Percentiles rank a stretch among this genome's conserved stretches.
Conservation (phyloP, 2,113 vertebrate species). For the Oryzias celebensis region DNA sequence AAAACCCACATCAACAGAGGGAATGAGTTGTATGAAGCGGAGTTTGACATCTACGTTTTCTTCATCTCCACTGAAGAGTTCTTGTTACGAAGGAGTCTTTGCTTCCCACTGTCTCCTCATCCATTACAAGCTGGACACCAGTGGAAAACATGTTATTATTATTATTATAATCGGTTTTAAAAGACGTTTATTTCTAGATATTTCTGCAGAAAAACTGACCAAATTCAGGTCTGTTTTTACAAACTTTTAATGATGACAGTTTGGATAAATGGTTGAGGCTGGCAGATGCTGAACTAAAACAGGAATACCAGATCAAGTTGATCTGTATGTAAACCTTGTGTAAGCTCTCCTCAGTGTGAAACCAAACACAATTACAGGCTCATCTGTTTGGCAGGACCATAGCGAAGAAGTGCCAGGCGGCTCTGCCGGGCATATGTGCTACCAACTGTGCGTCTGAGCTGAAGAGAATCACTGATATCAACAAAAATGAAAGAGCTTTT, state of each 20-base stretch:
- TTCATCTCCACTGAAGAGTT: no score
- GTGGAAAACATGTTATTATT: no score
- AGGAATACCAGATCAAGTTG: constrained; percentile 2
- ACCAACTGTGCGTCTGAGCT: constrained; percentile 34
- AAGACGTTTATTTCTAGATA: no score
- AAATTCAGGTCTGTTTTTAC: background rate
- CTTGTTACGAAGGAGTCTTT: no score
- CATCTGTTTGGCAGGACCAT: constrained; percentile 43
- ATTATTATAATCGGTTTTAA: no score
- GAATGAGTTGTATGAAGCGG: no score
- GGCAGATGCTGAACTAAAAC: background rate
- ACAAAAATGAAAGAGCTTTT: background rate
- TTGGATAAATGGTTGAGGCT: background rate
- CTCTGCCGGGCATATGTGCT: constrained; percentile 36
- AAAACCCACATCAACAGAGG: no score
- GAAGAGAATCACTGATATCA: background rate
- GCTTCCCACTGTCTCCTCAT: no score
- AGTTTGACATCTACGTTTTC: no score
- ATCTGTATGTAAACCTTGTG: constrained; percentile 7
- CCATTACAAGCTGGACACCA: no score
- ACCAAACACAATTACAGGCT: constrained; percentile 42
- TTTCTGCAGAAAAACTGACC: no score
- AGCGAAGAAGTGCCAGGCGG: background rate
- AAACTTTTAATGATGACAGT: background rate
- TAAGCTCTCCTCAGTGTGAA: constrained; percentile 20